Percentiles rank a stretch among this genome's conserved stretches.
phyloP scores from a whole-genome alignment of 2,888 invertebrate genomes.

The Drosophila longiperda region DNA sequence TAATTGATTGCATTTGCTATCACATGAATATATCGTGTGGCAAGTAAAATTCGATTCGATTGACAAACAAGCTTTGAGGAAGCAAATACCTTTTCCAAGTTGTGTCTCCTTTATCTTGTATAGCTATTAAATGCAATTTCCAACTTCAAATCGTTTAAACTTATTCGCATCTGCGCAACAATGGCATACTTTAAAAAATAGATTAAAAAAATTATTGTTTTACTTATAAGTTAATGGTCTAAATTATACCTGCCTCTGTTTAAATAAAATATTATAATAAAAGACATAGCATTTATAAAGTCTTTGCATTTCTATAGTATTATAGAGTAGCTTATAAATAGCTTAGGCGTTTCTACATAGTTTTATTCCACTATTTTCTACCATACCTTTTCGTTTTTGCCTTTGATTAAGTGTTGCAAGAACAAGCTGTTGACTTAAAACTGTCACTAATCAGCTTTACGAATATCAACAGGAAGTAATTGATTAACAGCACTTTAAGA shows the following conservation, averaged over 20 bases:
- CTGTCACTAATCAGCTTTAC: constrained; percentile 13
- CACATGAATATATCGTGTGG: background rate
- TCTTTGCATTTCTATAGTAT: background rate
- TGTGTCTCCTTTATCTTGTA: background rate
- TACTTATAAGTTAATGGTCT: background rate
- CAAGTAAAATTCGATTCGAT: background rate
- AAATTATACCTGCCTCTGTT: background rate
- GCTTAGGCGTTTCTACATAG: background rate
- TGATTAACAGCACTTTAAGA: background rate
- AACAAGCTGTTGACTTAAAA: constrained; percentile 19
- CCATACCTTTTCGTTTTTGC: background rate
- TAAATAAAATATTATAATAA: background rate
- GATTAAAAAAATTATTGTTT: background rate
- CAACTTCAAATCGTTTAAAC: background rate
- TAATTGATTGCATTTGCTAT: constrained; percentile 1
- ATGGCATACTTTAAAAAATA: background rate
- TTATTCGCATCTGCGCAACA: background rate
- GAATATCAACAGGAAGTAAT: background rate
- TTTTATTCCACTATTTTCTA: background rate
- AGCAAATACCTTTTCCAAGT: background rate
- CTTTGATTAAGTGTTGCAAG: constrained; percentile 32
- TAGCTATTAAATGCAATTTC: background rate
- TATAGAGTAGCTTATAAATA: too few species aligned
- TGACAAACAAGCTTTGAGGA: background rate
- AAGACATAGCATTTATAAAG: background rate